These are phyloP conservation scores for Coenonympha arcania DNA, from an alignment of 2,888 invertebrate genomes.

Conservation along the genomic window DNA sequence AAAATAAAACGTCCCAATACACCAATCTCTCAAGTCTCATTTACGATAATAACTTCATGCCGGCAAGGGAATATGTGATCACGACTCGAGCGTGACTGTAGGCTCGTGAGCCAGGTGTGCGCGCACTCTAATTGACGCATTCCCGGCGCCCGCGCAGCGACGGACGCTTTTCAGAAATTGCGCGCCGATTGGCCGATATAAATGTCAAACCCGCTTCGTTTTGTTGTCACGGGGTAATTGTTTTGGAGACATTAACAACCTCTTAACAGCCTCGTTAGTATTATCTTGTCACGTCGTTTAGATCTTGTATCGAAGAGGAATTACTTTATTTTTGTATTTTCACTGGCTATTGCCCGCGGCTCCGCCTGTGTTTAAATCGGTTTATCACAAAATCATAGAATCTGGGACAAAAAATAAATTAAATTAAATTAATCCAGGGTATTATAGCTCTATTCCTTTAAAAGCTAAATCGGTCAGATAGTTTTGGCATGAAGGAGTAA, in stretches of 20 bases:
- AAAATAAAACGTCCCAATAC: too few species aligned
- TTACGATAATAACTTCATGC: constrained; percentile 24
- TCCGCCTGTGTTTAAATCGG: too few species aligned
- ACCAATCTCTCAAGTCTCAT: too few species aligned
- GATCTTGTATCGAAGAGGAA: background rate
- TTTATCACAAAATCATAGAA: too few species aligned
- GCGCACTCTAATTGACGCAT: constrained; percentile 64
- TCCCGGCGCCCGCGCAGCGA: constrained; percentile 61
- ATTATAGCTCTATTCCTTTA: too few species aligned
- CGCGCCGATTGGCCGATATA: constrained; percentile 51
- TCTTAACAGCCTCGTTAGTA: background rate
- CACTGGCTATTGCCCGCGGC: too few species aligned
- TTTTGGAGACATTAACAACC: background rate
- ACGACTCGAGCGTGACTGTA: constrained; percentile 55
- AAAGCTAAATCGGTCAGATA: too few species aligned
- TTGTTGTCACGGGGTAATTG: constrained; percentile 31
- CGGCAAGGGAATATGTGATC: constrained; percentile 53
- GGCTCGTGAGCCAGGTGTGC: constrained; percentile 68
- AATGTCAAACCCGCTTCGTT: constrained; percentile 2
- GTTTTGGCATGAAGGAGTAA: too few species aligned
- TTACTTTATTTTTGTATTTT: background rate
- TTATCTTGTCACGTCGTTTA: background rate
- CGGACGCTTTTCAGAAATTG: constrained; percentile 62
- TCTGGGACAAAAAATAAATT: too few species aligned
- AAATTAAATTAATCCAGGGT: too few species aligned